Conservation (phyloP, 2,888 invertebrate species). For the Himalopsyche anomala region DNA sequence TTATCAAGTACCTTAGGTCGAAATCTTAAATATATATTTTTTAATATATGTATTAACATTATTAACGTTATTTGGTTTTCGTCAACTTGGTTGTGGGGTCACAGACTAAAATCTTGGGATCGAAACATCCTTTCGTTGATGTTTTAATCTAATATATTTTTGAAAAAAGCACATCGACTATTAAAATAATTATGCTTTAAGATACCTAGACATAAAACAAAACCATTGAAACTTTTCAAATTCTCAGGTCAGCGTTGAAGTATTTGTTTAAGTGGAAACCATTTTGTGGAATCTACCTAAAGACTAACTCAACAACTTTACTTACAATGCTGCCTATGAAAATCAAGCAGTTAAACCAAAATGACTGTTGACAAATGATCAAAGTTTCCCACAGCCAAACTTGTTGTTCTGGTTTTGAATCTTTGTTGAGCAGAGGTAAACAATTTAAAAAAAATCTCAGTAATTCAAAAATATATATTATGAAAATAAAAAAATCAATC, state of each 20-base stretch:
- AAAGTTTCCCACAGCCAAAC: not conserved
- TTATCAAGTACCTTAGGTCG: too few relatives aligned
- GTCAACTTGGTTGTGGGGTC: too few relatives aligned
- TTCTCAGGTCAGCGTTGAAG: not conserved
- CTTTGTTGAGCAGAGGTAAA: not conserved
- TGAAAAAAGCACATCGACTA: too few relatives aligned
- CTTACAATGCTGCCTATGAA: constrained; percentile 19
- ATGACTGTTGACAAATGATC: constrained; percentile 34
- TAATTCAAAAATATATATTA: too few relatives aligned
- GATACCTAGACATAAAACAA: not conserved
- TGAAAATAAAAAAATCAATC: too few relatives aligned
- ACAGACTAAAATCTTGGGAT: too few relatives aligned
- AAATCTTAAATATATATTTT: too few relatives aligned
- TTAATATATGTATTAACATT: too few relatives aligned
- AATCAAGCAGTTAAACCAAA: constrained; percentile 31
- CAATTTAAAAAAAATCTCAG: not conserved
- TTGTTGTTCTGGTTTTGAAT: constrained; percentile 3
- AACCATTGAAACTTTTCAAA: not conserved
- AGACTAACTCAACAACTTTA: constrained; percentile 34
- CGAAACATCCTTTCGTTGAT: too few relatives aligned
- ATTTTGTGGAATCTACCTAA: constrained; percentile 14
- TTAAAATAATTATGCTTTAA: not conserved
- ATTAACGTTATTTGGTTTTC: too few relatives aligned
- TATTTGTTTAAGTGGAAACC: constrained; percentile 5
- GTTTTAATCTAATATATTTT: too few relatives aligned